These are phyloP conservation scores for Mastomys natalensis DNA, from an alignment of 2,113 vertebrate species.

Conservation along the genomic window DNA sequence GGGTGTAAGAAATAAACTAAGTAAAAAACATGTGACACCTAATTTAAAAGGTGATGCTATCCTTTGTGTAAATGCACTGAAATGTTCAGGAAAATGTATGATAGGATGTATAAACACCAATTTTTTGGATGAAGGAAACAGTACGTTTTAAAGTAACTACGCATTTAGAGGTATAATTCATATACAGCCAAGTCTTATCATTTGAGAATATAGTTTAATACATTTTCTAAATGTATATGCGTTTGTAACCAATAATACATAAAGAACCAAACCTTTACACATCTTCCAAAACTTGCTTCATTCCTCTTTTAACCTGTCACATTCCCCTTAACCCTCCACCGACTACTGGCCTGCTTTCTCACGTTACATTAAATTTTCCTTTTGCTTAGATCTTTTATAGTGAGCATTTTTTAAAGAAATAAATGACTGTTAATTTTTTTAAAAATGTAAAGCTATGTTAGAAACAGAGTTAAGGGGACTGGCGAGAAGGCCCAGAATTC, in stretches of 20 bases:
- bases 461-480: neutral
- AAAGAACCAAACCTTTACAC: neutral
- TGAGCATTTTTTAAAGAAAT: neutral
- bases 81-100: neutral
- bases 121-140: neutral
- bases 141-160: conserved; percentile 2
- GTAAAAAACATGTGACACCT: neutral
- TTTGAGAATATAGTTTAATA: neutral
- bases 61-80: neutral
- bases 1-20: conserved; percentile 37
- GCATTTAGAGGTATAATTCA: conserved; percentile 27
- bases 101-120: neutral
- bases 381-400: conserved; percentile 13
- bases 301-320: neutral
- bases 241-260: neutral
- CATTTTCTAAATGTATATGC: neutral
- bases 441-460: conserved; percentile 4
- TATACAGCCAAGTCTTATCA: neutral
- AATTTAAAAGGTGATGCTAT: neutral
- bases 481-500: neutral
- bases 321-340: neutral
- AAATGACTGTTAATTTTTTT: neutral
- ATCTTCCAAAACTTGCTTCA: neutral
- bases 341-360: neutral
- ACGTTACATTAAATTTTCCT: neutral